phyloP scores from a whole-genome alignment of 2,888 invertebrate species.

The Cheiracanthium punctorium region DNA sequence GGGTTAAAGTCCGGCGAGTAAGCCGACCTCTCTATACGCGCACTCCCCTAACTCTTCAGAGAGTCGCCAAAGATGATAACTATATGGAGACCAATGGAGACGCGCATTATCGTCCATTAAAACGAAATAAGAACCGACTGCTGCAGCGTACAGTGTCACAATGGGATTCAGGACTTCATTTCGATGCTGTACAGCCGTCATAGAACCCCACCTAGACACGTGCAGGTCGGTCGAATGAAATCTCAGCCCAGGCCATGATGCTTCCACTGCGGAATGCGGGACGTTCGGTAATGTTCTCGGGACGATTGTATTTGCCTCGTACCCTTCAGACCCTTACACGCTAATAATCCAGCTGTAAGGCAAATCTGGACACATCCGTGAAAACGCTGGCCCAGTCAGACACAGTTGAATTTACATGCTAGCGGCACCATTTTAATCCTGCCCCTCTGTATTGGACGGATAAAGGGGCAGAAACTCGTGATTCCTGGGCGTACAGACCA shows the following conservation, averaged over 20 bases:
- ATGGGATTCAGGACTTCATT: neutral
- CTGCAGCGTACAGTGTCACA: neutral
- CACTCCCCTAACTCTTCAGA: neutral
- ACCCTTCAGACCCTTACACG: slow-evolving; percentile 13
- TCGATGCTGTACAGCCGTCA: neutral
- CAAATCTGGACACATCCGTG: slow-evolving; percentile 6
- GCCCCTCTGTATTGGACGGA: too few relatives aligned
- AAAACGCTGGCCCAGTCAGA: slow-evolving; percentile 7
- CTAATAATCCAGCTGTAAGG: neutral
- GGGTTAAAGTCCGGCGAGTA: too few relatives aligned
- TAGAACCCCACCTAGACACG: neutral
- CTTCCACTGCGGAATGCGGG: too few relatives aligned
- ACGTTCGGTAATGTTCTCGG: too few relatives aligned
- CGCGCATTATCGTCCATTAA: neutral
- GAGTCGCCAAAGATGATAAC: neutral
- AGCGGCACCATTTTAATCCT: too few relatives aligned
- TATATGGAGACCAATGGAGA: too few relatives aligned
- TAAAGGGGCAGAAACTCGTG: too few relatives aligned
- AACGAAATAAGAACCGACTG: neutral
- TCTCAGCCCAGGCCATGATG: too few relatives aligned
- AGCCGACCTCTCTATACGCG: neutral
- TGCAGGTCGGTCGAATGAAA: neutral
- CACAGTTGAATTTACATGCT: neutral
- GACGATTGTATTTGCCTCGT: too few relatives aligned
- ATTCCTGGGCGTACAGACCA: too few relatives aligned